Conservation (phyloP, 2,113 vertebrate genomes). For the Caretta caretta region DNA sequence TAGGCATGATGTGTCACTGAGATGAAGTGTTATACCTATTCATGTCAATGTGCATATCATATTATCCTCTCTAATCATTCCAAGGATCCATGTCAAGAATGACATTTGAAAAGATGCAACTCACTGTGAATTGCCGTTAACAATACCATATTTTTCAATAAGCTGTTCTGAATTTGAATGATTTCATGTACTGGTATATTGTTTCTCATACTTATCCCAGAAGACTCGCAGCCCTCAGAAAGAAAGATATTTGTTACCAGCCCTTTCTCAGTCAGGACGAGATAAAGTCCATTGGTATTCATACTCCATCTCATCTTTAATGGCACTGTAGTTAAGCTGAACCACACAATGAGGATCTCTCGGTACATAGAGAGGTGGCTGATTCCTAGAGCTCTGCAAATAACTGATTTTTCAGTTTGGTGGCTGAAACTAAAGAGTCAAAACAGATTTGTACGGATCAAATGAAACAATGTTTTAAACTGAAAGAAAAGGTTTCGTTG, state of each 20-base stretch:
- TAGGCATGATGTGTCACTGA: constrained; percentile 11
- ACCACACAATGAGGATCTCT: neutral
- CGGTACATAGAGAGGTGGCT: neutral
- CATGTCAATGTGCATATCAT: constrained; percentile 17
- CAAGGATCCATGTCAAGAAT: constrained; percentile 37
- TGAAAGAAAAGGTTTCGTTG: neutral
- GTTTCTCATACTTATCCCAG: constrained; percentile 32
- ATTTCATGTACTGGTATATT: neutral
- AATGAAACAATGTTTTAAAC: neutral
- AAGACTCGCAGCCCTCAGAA: constrained; percentile 3
- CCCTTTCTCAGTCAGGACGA: neutral
- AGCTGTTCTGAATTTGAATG: neutral
- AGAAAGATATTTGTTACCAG: constrained; percentile 15
- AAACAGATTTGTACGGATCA: neutral
- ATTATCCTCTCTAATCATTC: constrained; percentile 34
- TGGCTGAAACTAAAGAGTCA: neutral
- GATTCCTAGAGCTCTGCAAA: neutral
- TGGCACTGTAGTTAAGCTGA: neutral
- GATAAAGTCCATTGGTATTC: neutral
- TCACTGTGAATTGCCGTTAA: constrained; percentile 3
- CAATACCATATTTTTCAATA: constrained; percentile 24
- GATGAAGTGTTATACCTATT: constrained; percentile 41
- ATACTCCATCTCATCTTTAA: constrained; percentile 8
- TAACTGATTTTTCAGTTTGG: neutral
- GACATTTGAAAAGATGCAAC: constrained; percentile 12